phyloP scores from a whole-genome alignment of 2,797 vertebrate genomes.

The Babyrousa celebensis region DNA sequence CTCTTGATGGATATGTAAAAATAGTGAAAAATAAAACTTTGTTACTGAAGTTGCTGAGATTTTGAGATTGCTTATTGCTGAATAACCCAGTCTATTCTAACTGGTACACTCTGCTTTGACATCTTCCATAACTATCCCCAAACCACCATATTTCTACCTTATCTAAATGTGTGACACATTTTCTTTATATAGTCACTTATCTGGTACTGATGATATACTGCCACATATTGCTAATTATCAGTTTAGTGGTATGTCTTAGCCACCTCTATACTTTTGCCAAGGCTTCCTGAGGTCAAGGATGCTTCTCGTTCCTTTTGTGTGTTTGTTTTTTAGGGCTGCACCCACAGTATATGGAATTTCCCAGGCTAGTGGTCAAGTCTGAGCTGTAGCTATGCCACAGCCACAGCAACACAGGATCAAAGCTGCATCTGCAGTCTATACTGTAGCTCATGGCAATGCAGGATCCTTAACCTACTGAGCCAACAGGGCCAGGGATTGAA shows the following conservation, averaged over 20 bases:
- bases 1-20: background rate
- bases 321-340: too few relatives aligned
- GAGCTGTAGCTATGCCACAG: too few relatives aligned
- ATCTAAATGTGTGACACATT: slow-evolving; percentile 13
- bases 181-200: background rate
- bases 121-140: slow-evolving; percentile 26
- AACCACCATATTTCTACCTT: background rate
- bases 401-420: too few relatives aligned
- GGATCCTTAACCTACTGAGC: too few relatives aligned
- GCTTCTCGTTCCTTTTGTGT: background rate
- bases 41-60: slow-evolving; percentile 34
- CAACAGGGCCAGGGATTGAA: too few relatives aligned
- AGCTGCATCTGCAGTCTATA: too few relatives aligned
- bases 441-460: too few relatives aligned
- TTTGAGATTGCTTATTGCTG: slow-evolving; percentile 24
- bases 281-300: background rate
- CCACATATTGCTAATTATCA: slow-evolving; percentile 11
- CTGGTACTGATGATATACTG: background rate
- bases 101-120: slow-evolving; percentile 3
- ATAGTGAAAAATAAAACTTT: slow-evolving; percentile 50
- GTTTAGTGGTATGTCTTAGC: background rate
- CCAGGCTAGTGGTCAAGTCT: too few relatives aligned
- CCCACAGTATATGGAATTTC: too few relatives aligned
- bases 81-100: slow-evolving; percentile 5
- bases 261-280: slow-evolving; percentile 29